Percentiles rank a stretch among this genome's conserved stretches.
Conservation (phyloP, 1,140 invertebrate genomes). For the Pseudomyrmex concolor region DNA sequence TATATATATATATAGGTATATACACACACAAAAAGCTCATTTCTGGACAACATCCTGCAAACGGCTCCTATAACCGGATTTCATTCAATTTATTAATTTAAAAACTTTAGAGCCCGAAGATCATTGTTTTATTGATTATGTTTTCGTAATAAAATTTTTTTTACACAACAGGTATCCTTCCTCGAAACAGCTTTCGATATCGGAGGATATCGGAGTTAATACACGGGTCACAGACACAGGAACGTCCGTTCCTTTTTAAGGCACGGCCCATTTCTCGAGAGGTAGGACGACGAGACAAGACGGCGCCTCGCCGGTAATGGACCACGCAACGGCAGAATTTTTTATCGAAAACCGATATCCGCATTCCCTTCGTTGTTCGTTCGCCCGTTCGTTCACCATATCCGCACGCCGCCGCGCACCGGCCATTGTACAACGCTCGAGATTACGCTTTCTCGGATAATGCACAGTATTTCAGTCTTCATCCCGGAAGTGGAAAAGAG, state of each 20-base stretch:
- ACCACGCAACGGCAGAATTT: constrained; percentile 56
- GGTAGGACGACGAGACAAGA: constrained; percentile 17
- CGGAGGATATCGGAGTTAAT: constrained; percentile 14
- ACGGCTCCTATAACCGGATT: no score
- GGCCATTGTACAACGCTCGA: constrained; percentile 33
- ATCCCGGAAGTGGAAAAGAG: constrained; percentile 9
- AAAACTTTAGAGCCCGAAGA: no score
- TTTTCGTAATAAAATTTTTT: neutral
- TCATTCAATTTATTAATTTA: no score
- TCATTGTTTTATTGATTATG: no score
- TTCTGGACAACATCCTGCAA: no score
- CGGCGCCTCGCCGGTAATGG: constrained; percentile 33
- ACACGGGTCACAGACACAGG: neutral
- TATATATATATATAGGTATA: no score
- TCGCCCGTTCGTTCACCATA: constrained; percentile 42
- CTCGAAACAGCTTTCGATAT: neutral
- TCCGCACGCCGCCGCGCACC: constrained; percentile 22
- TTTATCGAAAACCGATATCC: constrained; percentile 68
- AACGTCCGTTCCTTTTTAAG: constrained; percentile 2
- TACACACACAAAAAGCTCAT: no score
- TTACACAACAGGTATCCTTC: neutral
- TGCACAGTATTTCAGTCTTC: constrained; percentile 51
- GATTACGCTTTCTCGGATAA: constrained; percentile 55
- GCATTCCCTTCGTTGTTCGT: constrained; percentile 28
- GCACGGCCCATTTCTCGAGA: constrained; percentile 8